Conservation (phyloP, 1,140 invertebrate genomes). For the Drosophila arizonae region DNA sequence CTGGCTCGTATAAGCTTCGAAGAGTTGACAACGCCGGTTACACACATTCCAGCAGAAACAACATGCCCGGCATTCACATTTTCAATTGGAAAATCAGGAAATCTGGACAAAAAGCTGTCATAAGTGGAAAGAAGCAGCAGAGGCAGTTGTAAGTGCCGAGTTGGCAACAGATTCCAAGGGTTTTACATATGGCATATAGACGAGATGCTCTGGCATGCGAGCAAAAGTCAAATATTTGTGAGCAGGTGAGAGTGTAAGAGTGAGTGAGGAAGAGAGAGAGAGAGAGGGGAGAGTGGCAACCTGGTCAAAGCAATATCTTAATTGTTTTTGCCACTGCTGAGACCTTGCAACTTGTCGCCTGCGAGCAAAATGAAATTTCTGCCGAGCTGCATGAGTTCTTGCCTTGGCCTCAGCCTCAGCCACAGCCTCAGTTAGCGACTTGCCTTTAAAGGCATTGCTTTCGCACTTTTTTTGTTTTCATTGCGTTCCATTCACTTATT, state of each 20-base stretch:
- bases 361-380: constrained; percentile 29
- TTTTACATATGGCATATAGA: not conserved
- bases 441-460: constrained; percentile 5
- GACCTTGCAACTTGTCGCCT: constrained; percentile 27
- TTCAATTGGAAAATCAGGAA: no score
- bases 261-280: no score
- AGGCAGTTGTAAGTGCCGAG: not conserved
- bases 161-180: constrained; percentile 10
- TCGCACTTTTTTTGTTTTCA: not conserved
- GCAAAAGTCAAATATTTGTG: no score
- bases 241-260: no score
- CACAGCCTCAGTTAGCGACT: not conserved
- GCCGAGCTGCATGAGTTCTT: not conserved
- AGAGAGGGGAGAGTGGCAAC: not conserved
- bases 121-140: constrained; percentile 38
- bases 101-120: constrained; percentile 25
- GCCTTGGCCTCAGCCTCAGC: constrained; percentile 36
- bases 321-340: constrained; percentile 32
- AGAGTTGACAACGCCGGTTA: no score
- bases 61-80: no score
- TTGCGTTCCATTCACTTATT: constrained; percentile 4
- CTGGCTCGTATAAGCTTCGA: no score
- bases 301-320: constrained; percentile 21
- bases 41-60: no score
- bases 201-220: no score